phyloP scores from a whole-genome alignment of 2,888 invertebrate species.

The Meloe dianella region DNA sequence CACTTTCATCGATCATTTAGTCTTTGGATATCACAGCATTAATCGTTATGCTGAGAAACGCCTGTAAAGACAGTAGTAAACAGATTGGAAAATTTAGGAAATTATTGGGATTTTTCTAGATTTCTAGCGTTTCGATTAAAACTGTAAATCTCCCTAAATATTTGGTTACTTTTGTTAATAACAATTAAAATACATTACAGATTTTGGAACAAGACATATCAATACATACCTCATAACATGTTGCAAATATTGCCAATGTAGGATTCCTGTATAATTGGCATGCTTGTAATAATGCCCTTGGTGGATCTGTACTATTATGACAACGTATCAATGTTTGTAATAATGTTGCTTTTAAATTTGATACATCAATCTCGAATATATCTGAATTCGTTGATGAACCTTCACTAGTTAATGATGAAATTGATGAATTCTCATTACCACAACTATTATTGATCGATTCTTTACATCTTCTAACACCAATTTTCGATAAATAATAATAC shows the following conservation, averaged over 20 bases:
- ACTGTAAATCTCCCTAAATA: too few species aligned
- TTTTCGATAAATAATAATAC: slow-evolving; percentile 54
- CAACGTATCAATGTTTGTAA: slow-evolving; percentile 70
- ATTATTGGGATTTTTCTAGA: too few species aligned
- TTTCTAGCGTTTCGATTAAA: too few species aligned
- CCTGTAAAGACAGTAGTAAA: too few species aligned
- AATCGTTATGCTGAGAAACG: too few species aligned
- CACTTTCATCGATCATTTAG: too few species aligned
- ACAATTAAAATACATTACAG: too few species aligned
- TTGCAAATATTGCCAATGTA: slow-evolving; percentile 69
- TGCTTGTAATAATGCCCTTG: slow-evolving; percentile 67
- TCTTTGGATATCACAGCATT: too few species aligned
- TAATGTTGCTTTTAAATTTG: slow-evolving; percentile 56
- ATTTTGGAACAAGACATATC: not conserved
- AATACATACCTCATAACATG: slow-evolving; percentile 69
- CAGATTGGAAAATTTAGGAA: too few species aligned
- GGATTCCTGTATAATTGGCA: slow-evolving; percentile 66
- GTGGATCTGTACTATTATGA: slow-evolving; percentile 74
- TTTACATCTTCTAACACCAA: slow-evolving; percentile 49
- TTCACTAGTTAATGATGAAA: slow-evolving; percentile 43
- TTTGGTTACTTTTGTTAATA: too few species aligned
- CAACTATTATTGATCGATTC: slow-evolving; percentile 24
- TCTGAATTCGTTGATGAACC: slow-evolving; percentile 59
- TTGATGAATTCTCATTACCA: slow-evolving; percentile 26
- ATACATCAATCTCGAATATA: slow-evolving; percentile 58